Percentiles rank a stretch among this genome's conserved stretches.
These are phyloP conservation scores for Enteromius argenteus DNA, from an alignment of 2,797 vertebrate species.

Conservation along the genomic window DNA sequence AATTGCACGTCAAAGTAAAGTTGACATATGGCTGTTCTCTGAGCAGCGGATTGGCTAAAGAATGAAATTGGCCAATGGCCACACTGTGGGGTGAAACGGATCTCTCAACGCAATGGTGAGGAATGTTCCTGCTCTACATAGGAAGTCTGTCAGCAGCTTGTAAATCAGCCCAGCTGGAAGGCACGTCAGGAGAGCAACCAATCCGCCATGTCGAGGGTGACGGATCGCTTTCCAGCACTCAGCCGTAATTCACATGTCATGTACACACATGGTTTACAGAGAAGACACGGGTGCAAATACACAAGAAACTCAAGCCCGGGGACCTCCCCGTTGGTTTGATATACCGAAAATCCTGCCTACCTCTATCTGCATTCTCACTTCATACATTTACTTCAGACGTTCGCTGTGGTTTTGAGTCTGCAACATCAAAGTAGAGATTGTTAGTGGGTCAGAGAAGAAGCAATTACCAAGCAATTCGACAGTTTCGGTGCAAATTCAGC, in stretches of 20 bases:
- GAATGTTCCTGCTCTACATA: slow-evolving; percentile 57
- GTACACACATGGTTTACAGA: slow-evolving; percentile 57
- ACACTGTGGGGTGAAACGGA: slow-evolving; percentile 47
- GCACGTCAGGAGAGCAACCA: slow-evolving; percentile 69
- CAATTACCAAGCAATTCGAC: too few relatives aligned
- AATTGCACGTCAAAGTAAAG: slow-evolving; percentile 17
- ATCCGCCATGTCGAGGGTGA: slow-evolving; percentile 72
- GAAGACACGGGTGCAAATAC: slow-evolving; percentile 45
- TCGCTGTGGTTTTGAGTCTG: slow-evolving; percentile 2
- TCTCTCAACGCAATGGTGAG: slow-evolving; percentile 57
- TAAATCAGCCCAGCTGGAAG: slow-evolving; percentile 68
- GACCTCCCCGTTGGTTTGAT: slow-evolving; percentile 50
- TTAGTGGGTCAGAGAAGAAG: slow-evolving; percentile 43
- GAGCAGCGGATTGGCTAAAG: background rate
- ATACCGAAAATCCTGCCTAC: slow-evolving; percentile 30
- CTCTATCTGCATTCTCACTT: slow-evolving; percentile 32
- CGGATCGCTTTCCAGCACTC: slow-evolving; percentile 73
- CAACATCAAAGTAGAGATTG: slow-evolving; percentile 12
- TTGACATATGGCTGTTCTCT: slow-evolving; percentile 33
- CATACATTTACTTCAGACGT: slow-evolving; percentile 30
- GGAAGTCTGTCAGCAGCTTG: slow-evolving; percentile 63
- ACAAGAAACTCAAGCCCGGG: slow-evolving; percentile 49
- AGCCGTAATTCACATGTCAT: slow-evolving; percentile 66
- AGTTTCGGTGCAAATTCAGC: too few relatives aligned
- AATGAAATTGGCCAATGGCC: slow-evolving; percentile 19